These are phyloP conservation scores for Pseudoips prasinana DNA, from an alignment of 2,888 invertebrate genomes.

Conservation along the genomic window DNA sequence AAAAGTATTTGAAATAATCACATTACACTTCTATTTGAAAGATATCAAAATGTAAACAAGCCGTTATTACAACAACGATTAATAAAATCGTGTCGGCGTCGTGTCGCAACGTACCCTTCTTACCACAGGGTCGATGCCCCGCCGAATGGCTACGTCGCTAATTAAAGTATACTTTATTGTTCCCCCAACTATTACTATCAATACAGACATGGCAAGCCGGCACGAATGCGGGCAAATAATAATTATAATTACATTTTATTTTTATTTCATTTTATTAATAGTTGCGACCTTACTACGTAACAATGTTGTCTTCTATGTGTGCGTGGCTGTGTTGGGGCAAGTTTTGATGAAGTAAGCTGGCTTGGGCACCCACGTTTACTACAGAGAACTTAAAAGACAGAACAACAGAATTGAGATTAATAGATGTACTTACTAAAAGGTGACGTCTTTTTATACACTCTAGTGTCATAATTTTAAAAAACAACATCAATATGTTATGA, in stretches of 20 bases:
- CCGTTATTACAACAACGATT: no score
- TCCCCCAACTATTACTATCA: slow-evolving; percentile 69
- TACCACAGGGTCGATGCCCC: slow-evolving; percentile 38
- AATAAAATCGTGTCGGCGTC: slow-evolving; percentile 26
- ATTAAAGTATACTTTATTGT: slow-evolving; percentile 81
- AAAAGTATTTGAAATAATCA: no score
- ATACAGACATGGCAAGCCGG: slow-evolving; percentile 58
- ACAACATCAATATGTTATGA: no score
- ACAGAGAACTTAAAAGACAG: no score
- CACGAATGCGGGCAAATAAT: slow-evolving; percentile 80
- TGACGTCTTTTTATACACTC: no score
- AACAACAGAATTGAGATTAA: no score
- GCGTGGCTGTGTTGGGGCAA: slow-evolving; percentile 11
- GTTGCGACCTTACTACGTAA: slow-evolving; percentile 48
- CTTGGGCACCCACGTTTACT: background rate
- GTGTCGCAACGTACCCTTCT: slow-evolving; percentile 35
- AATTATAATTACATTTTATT: slow-evolving; percentile 77
- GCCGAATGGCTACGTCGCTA: slow-evolving; percentile 49
- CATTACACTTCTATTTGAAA: no score
- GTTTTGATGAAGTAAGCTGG: slow-evolving; percentile 7
- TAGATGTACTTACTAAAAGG: no score
- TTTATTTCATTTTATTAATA: slow-evolving; percentile 51
- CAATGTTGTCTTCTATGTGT: slow-evolving; percentile 39
- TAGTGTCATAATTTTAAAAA: no score
- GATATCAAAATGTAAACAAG: no score